Evolutionary conservation across 2,888 invertebrate genomes (phyloP).

Genomic region (Cerceris ruficornis): DNA sequence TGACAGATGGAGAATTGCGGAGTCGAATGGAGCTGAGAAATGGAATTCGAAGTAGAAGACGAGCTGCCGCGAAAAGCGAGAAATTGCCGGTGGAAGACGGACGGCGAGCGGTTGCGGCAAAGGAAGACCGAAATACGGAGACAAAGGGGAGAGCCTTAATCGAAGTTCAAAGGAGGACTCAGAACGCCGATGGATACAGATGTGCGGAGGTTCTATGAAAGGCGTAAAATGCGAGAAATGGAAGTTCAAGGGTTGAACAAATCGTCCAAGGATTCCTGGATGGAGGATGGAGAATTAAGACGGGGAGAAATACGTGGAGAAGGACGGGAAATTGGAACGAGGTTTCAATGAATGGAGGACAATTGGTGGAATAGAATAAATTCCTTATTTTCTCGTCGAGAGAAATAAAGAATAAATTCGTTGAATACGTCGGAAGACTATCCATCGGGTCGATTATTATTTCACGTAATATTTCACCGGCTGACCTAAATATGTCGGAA

Average conservation of each 20-base stretch:
- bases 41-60: slow-evolving; percentile 9
- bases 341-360: slow-evolving; percentile 7
- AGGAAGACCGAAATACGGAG: slow-evolving; percentile 44
- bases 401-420: too few relatives aligned
- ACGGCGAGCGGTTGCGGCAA: slow-evolving; percentile 33
- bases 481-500: too few relatives aligned
- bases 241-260: background rate
- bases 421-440: too few relatives aligned
- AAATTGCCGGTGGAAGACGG: slow-evolving; percentile 22
- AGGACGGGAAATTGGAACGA: slow-evolving; percentile 25
- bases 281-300: background rate
- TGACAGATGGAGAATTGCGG: background rate
- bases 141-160: slow-evolving; percentile 21
- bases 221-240: background rate
- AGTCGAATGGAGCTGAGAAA: slow-evolving; percentile 8
- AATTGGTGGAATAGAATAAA: background rate
- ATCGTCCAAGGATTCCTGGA: background rate
- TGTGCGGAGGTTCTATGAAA: background rate
- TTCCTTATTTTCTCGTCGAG: too few relatives aligned
- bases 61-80: background rate
- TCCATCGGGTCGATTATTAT: too few relatives aligned
- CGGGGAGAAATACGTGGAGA: background rate
- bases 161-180: background rate
- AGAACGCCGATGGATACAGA: background rate
- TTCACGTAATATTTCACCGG: too few relatives aligned